Conservation (phyloP, 92 coral and sea anemone species). For the Actinernus sp. region DNA sequence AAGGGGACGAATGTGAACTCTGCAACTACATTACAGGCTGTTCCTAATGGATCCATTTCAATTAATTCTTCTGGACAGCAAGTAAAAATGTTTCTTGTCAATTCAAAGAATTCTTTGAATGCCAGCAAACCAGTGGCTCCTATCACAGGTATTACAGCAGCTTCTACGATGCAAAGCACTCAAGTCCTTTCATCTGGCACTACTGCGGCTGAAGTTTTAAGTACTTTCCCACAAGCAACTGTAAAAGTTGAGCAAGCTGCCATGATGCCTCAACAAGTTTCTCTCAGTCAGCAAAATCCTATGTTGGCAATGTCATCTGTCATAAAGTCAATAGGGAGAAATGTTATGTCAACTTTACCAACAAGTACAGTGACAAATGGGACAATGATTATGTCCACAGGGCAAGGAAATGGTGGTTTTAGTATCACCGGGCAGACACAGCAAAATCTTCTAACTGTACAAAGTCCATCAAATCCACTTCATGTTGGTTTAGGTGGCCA, state of each 20-base stretch:
- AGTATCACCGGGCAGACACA: neutral
- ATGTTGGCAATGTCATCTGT: slow-evolving; percentile 1
- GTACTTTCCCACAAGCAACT: neutral
- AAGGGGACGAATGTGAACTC: slow-evolving; percentile 5
- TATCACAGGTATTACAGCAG: slow-evolving; percentile 7
- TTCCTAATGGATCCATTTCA: neutral
- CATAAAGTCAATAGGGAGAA: neutral
- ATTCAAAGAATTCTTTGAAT: slow-evolving; percentile 25
- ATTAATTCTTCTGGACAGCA: slow-evolving; percentile 27
- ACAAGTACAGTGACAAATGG: neutral
- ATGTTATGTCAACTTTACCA: neutral
- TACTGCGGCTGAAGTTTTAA: neutral
- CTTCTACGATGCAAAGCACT: neutral
- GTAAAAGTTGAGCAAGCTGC: neutral
- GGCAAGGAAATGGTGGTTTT: neutral
- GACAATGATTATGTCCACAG: neutral
- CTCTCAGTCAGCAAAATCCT: slow-evolving; percentile 1
- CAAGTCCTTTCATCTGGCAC: slow-evolving; percentile 9
- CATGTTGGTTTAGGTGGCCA: neutral
- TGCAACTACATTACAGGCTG: neutral
- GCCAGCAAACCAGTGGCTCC: slow-evolving; percentile 18
- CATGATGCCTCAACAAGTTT: neutral
- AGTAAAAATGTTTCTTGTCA: slow-evolving; percentile 61
- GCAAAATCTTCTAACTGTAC: neutral
- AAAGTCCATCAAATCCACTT: neutral